These are phyloP conservation scores for Cephus spinipes DNA, from an alignment of 2,888 invertebrate genomes.

Conservation along the genomic window DNA sequence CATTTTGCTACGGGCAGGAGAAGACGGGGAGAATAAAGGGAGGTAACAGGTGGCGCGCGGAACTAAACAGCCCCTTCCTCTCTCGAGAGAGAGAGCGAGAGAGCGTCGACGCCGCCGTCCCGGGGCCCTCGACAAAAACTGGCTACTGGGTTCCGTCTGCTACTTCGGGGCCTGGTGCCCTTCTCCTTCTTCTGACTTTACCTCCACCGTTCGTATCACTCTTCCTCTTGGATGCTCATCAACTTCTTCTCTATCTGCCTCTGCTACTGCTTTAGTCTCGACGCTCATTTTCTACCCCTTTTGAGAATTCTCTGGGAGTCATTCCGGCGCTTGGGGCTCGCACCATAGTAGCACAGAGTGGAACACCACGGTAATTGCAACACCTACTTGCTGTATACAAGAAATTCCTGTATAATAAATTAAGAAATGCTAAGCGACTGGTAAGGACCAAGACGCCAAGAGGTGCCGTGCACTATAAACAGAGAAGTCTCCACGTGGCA, in stretches of 20 bases:
- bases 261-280: neutral
- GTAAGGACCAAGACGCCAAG: neutral
- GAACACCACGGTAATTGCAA: neutral
- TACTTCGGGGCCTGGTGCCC: conserved; percentile 26
- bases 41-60: conserved; percentile 61
- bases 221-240: conserved; percentile 6
- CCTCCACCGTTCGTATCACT: neutral
- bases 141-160: conserved; percentile 51
- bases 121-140: conserved; percentile 49
- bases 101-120: conserved; percentile 23
- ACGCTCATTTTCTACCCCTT: neutral
- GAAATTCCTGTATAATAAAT: neutral
- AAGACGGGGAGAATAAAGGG: conserved; percentile 28
- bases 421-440: neutral
- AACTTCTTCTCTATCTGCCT: neutral
- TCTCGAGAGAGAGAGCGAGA: conserved; percentile 1
- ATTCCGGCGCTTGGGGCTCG: neutral
- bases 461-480: neutral
- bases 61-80: conserved; percentile 53
- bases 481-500: conserved; percentile 17
- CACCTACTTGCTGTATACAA: neutral
- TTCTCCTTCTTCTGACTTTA: conserved; percentile 5
- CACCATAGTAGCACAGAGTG: neutral
- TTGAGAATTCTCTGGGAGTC: neutral
- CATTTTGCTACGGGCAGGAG: neutral